Evolutionary conservation across 2,888 invertebrate genomes (phyloP).

Genomic region (Amphipyra berbera): DNA sequence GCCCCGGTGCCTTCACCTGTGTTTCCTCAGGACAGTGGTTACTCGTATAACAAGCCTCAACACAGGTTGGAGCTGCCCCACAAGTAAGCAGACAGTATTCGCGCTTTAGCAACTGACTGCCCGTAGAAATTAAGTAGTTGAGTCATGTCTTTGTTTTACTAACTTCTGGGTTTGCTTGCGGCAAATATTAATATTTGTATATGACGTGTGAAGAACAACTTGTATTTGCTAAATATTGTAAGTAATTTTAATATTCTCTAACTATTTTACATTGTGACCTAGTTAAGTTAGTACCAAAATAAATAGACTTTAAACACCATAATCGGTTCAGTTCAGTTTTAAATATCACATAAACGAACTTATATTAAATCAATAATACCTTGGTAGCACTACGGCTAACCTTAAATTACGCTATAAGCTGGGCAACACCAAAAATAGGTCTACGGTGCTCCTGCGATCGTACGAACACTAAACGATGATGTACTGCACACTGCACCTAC

Average conservation of each 20-base stretch:
- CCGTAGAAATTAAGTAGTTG: constrained; percentile 31
- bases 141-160: constrained; percentile 14
- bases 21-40: constrained; percentile 71
- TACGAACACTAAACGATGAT: too few relatives aligned
- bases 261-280: not conserved
- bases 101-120: constrained; percentile 25
- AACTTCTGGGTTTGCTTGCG: constrained; percentile 3
- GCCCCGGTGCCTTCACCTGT: constrained; percentile 48
- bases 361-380: too few relatives aligned
- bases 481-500: too few relatives aligned
- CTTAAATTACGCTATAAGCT: too few relatives aligned
- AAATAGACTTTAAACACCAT: too few relatives aligned
- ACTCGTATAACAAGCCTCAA: constrained; percentile 83
- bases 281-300: not conserved
- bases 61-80: constrained; percentile 81
- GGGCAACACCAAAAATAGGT: too few relatives aligned
- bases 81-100: constrained; percentile 66
- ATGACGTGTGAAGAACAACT: constrained; percentile 15
- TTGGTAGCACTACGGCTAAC: too few relatives aligned
- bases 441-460: too few relatives aligned
- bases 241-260: constrained; percentile 1
- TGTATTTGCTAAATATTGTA: constrained; percentile 30
- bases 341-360: too few relatives aligned
- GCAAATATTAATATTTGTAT: constrained; percentile 16
- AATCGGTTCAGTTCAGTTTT: too few relatives aligned